Conservation (phyloP, 2,888 invertebrate species). For the Tachina lurida region DNA sequence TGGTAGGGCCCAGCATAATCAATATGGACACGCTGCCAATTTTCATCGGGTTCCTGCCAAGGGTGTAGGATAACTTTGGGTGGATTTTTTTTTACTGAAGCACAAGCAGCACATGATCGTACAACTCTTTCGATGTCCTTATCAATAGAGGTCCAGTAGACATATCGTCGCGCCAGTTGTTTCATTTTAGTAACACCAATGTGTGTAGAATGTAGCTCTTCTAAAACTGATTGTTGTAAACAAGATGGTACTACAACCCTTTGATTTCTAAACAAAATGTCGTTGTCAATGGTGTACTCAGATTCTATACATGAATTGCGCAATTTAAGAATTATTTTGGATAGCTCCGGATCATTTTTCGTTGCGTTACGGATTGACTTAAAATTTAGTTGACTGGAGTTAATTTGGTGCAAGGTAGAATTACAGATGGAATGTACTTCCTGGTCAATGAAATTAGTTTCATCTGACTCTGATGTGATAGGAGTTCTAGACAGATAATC, state of each 20-base stretch:
- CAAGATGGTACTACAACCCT: background rate
- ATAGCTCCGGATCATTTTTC: background rate
- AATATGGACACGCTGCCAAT: background rate
- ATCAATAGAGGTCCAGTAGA: background rate
- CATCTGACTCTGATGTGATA: background rate
- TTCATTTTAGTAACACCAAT: background rate
- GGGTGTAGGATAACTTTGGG: constrained; percentile 1
- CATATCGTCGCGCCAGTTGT: background rate
- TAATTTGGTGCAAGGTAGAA: constrained; percentile 2
- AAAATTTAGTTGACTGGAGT: constrained; percentile 2
- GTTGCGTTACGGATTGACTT: background rate
- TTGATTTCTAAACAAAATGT: constrained; percentile 1
- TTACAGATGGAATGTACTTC: background rate
- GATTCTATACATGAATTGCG: background rate
- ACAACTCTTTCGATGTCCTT: constrained; percentile 10
- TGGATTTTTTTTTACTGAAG: constrained; percentile 2
- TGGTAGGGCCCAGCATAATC: background rate
- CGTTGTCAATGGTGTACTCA: background rate
- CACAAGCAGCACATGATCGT: background rate
- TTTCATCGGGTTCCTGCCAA: background rate
- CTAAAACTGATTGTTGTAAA: background rate
- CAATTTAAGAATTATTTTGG: background rate
- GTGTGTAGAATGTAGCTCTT: constrained; percentile 10
- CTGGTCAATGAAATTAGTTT: background rate
- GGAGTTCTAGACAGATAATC: constrained; percentile 9